Conservation (phyloP, 2,888 invertebrate genomes). For the Eustalomyia histrio region DNA sequence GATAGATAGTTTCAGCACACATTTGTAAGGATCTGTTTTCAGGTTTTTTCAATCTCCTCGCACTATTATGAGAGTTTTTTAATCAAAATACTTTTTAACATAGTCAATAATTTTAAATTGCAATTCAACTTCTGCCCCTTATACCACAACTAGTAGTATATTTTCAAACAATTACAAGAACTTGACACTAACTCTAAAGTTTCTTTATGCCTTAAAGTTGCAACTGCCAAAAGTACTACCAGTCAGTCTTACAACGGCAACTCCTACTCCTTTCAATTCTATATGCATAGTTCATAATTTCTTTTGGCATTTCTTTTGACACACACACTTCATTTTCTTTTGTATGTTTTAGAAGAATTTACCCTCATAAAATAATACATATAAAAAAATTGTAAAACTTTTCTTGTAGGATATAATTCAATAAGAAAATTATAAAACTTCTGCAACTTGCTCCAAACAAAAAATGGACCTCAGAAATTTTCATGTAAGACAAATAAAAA, state of each 20-base stretch:
- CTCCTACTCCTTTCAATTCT: not conserved
- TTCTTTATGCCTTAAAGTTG: conserved; percentile 50
- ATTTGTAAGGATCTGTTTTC: no score
- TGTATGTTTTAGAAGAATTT: conserved; percentile 33
- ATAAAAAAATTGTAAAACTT: conserved; percentile 39
- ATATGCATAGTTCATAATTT: conserved; percentile 50
- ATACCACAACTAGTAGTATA: not conserved
- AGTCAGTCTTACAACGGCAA: not conserved
- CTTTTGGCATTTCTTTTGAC: conserved; percentile 26
- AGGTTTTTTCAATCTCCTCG: no score
- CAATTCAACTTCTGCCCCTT: no score
- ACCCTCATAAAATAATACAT: conserved; percentile 46
- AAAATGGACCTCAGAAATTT: conserved; percentile 24
- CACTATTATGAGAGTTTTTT: no score
- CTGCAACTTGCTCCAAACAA: conserved; percentile 26
- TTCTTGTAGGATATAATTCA: conserved; percentile 61
- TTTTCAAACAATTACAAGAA: conserved; percentile 60
- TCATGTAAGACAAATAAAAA: conserved; percentile 22
- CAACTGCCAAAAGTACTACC: conserved; percentile 7
- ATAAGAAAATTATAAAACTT: conserved; percentile 53
- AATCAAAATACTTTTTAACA: no score
- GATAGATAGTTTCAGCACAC: no score
- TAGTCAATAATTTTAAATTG: no score
- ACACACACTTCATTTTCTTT: conserved; percentile 27
- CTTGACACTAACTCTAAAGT: conserved; percentile 61